phyloP scores from a whole-genome alignment of 2,888 invertebrate species.

The Lithodes maja region DNA sequence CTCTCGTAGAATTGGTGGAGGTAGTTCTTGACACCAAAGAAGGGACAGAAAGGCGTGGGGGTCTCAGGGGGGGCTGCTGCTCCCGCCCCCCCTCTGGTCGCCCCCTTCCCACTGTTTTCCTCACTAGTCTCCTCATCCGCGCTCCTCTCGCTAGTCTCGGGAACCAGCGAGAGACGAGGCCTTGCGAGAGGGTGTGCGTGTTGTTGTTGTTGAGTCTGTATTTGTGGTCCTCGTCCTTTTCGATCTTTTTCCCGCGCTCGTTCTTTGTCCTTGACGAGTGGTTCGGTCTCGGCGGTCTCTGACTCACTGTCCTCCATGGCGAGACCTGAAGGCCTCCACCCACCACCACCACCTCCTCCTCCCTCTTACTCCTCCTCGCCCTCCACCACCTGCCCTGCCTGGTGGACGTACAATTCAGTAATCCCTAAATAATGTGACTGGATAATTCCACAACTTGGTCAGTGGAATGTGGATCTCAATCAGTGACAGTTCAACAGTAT shows the following conservation, averaged over 20 bases:
- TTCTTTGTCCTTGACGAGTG: slow-evolving; percentile 43
- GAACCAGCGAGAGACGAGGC: slow-evolving; percentile 56
- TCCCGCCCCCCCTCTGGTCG: background rate
- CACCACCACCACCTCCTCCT: slow-evolving; percentile 39
- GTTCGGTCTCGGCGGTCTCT: slow-evolving; percentile 65
- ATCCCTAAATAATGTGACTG: background rate
- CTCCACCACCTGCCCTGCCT: slow-evolving; percentile 1
- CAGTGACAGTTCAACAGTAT: background rate
- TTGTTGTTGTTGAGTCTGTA: background rate
- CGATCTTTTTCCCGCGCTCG: background rate
- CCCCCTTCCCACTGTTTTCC: slow-evolving; percentile 10
- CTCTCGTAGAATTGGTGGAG: slow-evolving; percentile 71
- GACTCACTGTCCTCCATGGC: slow-evolving; percentile 64
- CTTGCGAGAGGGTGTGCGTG: background rate
- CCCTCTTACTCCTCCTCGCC: background rate
- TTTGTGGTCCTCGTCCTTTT: background rate
- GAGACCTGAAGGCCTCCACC: slow-evolving; percentile 40
- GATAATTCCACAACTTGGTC: no score
- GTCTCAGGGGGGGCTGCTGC: slow-evolving; percentile 15
- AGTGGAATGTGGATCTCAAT: background rate
- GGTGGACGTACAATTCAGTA: background rate
- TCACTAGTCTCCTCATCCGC: slow-evolving; percentile 32
- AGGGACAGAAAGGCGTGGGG: slow-evolving; percentile 63
- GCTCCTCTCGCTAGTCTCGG: slow-evolving; percentile 65
- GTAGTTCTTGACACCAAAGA: slow-evolving; percentile 71